Conservation (phyloP, 2,797 vertebrate species). For the Falco columbarius region DNA sequence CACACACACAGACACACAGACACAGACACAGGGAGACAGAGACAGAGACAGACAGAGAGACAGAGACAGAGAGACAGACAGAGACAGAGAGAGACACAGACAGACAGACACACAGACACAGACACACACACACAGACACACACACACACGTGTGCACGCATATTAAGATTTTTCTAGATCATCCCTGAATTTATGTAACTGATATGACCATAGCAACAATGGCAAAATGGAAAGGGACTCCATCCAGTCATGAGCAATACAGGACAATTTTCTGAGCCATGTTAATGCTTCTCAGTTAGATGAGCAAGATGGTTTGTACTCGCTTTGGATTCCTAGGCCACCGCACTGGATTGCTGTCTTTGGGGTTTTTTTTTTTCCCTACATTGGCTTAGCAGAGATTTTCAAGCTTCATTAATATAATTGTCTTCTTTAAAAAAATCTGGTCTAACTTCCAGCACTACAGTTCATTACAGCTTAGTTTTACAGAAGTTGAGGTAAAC, state of each 20-base stretch:
- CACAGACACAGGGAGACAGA: too few relatives aligned
- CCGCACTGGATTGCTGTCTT: not conserved
- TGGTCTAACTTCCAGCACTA: not conserved
- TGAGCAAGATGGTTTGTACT: not conserved
- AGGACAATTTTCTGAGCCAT: not conserved
- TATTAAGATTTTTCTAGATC: not conserved
- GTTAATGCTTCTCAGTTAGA: not conserved
- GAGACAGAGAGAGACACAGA: not conserved
- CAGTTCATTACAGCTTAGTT: not conserved
- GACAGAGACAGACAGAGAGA: too few relatives aligned
- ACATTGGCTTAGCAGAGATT: not conserved
- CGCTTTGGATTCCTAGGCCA: not conserved
- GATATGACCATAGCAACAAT: not conserved
- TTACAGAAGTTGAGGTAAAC: not conserved
- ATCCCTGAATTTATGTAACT: not conserved
- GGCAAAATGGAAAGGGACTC: not conserved
- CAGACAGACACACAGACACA: too few relatives aligned
- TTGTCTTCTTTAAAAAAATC: not conserved
- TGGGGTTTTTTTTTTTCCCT: rapidly evolving
- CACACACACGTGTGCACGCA: too few relatives aligned
- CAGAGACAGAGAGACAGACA: too few relatives aligned
- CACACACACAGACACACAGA: too few relatives aligned
- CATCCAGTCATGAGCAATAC: not conserved
- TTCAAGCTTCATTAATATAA: not conserved
- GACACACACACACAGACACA: too few relatives aligned